Conservation (phyloP, 2,888 invertebrate species). For the Agrochola litura region DNA sequence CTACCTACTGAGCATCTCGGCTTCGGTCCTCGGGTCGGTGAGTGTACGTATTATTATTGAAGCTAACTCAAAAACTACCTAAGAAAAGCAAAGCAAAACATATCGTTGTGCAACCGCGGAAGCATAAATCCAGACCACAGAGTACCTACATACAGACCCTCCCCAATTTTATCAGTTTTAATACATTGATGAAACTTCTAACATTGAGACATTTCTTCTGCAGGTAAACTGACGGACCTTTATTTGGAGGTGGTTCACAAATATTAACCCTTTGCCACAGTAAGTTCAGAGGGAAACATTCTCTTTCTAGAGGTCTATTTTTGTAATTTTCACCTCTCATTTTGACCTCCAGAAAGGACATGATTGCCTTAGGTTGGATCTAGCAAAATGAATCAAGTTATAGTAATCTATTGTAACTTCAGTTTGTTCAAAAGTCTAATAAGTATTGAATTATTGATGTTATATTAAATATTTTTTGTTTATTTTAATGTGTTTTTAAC, state of each 20-base stretch:
- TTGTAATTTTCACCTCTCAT: background rate
- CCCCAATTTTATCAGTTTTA: background rate
- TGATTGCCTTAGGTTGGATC: background rate
- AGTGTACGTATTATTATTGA: background rate
- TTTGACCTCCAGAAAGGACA: constrained; percentile 5
- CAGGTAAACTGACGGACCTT: constrained; percentile 34
- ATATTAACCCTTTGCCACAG: too few relatives aligned
- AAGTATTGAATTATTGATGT: background rate
- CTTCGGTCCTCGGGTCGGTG: background rate
- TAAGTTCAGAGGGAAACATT: background rate
- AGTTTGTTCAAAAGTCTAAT: background rate
- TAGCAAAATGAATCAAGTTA: background rate
- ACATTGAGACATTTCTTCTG: constrained; percentile 20
- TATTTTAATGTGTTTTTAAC: background rate
- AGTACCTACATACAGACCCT: too few relatives aligned
- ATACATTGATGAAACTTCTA: background rate
- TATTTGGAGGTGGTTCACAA: background rate
- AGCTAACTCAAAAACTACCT: too few relatives aligned
- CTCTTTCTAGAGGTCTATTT: background rate
- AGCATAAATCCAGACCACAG: too few relatives aligned
- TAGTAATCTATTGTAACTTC: background rate
- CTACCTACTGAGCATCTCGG: background rate
- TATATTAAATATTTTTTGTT: background rate
- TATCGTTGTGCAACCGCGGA: too few relatives aligned
- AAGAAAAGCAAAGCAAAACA: too few relatives aligned